Base-by-base conservation (phyloP, 2,888 invertebrate genomes). In the Rhagophthalmus giganteus region DNA sequence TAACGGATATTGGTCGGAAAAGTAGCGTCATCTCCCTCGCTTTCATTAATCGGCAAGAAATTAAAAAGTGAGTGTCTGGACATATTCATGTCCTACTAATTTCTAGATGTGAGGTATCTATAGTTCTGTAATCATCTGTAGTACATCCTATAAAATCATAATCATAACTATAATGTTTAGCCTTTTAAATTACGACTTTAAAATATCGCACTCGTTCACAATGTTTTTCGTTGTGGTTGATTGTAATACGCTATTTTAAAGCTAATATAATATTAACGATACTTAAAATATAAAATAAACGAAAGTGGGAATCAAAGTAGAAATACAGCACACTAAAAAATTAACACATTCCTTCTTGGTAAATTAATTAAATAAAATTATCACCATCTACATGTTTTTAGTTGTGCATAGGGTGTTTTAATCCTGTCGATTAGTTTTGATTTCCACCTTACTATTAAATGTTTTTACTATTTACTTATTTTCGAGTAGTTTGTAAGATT, bases 271-370 rank as follows among this genome's bases (percentile, higher is more conserved):
- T 42, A 30, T 44, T 44, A 44, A 34, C 10, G 34, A 49, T 54
- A 48, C 48, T 48, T 48, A 54, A 53, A 53, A 24, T 44, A 41
- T 54, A 31, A 12, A 37, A 33, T 31, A 25, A 26, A 27, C 27
- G 13, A 53, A 54, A 44, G 54, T 54, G 54, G 54, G 49, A 54
- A 49, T 54, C 54, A 54, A 54, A 54, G 28, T 54, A 54, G 39
- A 44, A 33, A 39, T 41, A 13, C 27, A 45, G 38, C 50, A 42
- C 44, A 39, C 15, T 44, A 42, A 51, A 47, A 24, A 39, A 31
- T 45, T 37, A 52, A 46, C 52, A 52, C 46, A 52, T 47, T 52
- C 45, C 52, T 52, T 37, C 41, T 33, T 42, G 52, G 46, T 52
- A 30, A 39, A 46, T 26, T 30, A 47, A 46, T 20, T 20, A 39